Evolutionary conservation across 2,797 vertebrate species (phyloP).

Genomic region (Scarus forsteni): DNA sequence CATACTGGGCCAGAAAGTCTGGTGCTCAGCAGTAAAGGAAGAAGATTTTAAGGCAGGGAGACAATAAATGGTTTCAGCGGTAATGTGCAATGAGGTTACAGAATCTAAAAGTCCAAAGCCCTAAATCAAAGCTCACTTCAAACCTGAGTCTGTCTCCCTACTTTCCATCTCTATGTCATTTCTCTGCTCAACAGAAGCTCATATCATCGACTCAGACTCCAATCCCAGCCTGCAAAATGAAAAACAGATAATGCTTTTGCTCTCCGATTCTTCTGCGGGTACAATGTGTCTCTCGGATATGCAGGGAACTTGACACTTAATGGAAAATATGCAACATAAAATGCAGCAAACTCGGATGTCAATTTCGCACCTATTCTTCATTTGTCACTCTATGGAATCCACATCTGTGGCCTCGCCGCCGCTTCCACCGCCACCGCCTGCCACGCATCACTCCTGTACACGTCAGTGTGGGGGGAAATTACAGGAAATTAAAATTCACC

Average conservation of each 20-base stretch:
- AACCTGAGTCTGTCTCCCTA: background rate
- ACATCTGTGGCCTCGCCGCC: conserved; percentile 34
- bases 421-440: background rate
- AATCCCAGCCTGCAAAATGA: conserved; percentile 36
- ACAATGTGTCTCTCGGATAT: conserved; percentile 23
- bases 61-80: conserved; percentile 19
- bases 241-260: conserved; percentile 36
- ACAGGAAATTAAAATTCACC: conserved; percentile 68
- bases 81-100: background rate
- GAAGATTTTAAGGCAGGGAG: conserved; percentile 4
- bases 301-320: conserved; percentile 25
- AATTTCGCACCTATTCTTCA: conserved; percentile 35
- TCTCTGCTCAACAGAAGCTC: conserved; percentile 4
- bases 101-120: conserved; percentile 20
- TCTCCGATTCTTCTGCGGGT: conserved; percentile 27
- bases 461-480: conserved; percentile 29
- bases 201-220: conserved; percentile 16
- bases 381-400: conserved; percentile 43
- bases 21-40: background rate
- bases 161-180: conserved; percentile 4
- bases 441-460: conserved; percentile 32
- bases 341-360: conserved; percentile 25
- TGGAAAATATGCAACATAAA: conserved; percentile 24
- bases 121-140: conserved; percentile 34
- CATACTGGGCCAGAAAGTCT: background rate